Base-by-base conservation (phyloP, 2,113 vertebrate species). In the Eptesicus fuscus region DNA sequence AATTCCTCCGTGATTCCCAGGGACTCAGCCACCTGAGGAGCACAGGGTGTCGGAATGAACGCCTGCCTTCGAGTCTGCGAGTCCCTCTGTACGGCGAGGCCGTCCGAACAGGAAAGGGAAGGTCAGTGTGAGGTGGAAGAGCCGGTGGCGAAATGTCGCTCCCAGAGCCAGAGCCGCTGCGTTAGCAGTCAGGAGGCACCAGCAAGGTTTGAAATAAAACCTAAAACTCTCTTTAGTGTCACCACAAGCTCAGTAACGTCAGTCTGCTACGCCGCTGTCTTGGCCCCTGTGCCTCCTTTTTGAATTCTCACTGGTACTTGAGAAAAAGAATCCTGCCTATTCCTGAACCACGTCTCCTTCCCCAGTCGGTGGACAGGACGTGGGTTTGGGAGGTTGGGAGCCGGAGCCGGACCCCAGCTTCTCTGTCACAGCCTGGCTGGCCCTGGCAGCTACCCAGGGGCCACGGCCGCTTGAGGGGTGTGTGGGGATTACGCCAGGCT, bases 1-100 rank as follows among this genome's bases (percentile, higher is more conserved):
- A 97, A 80, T 23, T 97, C 95, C 90, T 97, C 97, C 67, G 97
- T 92, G 97, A 99, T 98, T 93, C 98, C 98, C 53, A 99, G 53
- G 1, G 98, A 99, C 96, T 98, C 97, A 3, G 98, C 98, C 83
- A 99, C 98, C 98, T 99, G 94, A 90, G 86, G 96, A 91, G 70
- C 25, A 40, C 11, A 12, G 28, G 23, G 42, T 9, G 73, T 42
- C 8, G 44, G 73, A 17, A 32, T 4, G 4, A 9, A 32, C 1
- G 44, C 23, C 83, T 51, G 44, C 23, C 9, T 18, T 22, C 1
- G 35, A 14, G 1, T 11, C 83, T 69, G 16, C 12, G 8, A 32
- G 12, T n/a, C 40, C 92, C 59, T 47, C 5, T 56, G 32, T 1
- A 63, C 70, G 17, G 37, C 65, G 40, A 91, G 28, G 35, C 80